These are phyloP conservation scores for Phalloptychus januarius DNA, from an alignment of 2,797 vertebrate genomes.

Conservation along the genomic window DNA sequence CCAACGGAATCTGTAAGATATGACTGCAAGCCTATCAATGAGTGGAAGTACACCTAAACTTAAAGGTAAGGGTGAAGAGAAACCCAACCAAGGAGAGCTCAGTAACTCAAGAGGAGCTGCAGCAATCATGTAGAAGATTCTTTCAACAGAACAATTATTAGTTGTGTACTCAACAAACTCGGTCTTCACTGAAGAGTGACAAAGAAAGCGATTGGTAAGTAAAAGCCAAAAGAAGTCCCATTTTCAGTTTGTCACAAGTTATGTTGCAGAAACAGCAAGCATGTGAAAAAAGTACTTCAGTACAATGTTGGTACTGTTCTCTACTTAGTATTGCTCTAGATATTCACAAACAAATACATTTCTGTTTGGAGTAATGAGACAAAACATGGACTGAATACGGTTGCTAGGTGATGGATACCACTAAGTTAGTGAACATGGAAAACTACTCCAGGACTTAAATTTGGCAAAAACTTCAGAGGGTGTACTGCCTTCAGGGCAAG, in stretches of 20 bases:
- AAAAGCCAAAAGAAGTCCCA: background rate
- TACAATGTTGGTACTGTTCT: background rate
- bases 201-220: background rate
- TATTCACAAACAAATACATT: background rate
- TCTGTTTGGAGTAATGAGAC: background rate
- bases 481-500: conserved; percentile 26
- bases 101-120: background rate
- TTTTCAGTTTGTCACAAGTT: background rate
- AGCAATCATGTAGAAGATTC: background rate
- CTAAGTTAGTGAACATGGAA: conserved; percentile 21
- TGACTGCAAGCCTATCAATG: background rate
- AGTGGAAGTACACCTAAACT: background rate
- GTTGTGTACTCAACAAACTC: background rate
- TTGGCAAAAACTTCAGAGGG: conserved; percentile 35
- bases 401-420: background rate
- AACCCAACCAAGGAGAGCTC: background rate
- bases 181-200: background rate
- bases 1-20: background rate
- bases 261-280: background rate
- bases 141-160: background rate
- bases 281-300: background rate
- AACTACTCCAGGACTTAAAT: conserved; percentile 37
- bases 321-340: background rate
- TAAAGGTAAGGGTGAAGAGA: background rate
- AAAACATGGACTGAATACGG: background rate